phyloP scores from a whole-genome alignment of 2,888 invertebrate genomes.

The Lepidonotus clava region DNA sequence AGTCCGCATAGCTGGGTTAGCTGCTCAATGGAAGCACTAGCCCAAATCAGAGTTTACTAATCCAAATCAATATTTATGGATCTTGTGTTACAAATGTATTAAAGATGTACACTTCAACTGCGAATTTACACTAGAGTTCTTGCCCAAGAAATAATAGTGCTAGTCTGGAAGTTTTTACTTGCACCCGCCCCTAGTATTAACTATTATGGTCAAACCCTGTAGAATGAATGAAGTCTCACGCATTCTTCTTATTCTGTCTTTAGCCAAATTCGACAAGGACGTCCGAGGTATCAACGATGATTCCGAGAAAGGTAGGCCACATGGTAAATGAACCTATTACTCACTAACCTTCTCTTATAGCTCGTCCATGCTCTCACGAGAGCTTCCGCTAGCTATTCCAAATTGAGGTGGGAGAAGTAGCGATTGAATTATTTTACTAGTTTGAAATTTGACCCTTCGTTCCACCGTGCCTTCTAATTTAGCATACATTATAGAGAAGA shows the following conservation, averaged over 20 bases:
- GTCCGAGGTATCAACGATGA: slow-evolving; percentile 48
- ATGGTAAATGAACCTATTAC: slow-evolving; percentile 3
- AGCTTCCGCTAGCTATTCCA: slow-evolving; percentile 17
- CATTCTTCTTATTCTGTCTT: not conserved
- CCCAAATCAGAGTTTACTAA: no score
- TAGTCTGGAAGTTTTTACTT: no score
- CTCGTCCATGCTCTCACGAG: not conserved
- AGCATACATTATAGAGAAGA: no score
- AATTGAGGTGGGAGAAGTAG: slow-evolving; percentile 6
- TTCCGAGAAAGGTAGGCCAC: slow-evolving; percentile 47
- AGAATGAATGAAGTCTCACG: not conserved
- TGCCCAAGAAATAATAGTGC: no score
- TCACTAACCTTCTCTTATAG: slow-evolving; percentile 24
- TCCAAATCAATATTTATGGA: no score
- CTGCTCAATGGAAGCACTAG: no score
- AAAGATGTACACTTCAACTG: no score
- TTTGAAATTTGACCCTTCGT: not conserved
- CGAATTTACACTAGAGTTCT: no score
- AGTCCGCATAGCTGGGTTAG: no score
- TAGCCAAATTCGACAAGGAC: slow-evolving; percentile 48
- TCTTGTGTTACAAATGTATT: no score
- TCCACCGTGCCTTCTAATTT: no score
- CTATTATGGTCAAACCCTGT: not conserved
- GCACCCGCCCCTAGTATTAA: not conserved
- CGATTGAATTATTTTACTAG: not conserved